phyloP scores from a whole-genome alignment of 1,140 invertebrate species.

The Drosophila kurseongensis region DNA sequence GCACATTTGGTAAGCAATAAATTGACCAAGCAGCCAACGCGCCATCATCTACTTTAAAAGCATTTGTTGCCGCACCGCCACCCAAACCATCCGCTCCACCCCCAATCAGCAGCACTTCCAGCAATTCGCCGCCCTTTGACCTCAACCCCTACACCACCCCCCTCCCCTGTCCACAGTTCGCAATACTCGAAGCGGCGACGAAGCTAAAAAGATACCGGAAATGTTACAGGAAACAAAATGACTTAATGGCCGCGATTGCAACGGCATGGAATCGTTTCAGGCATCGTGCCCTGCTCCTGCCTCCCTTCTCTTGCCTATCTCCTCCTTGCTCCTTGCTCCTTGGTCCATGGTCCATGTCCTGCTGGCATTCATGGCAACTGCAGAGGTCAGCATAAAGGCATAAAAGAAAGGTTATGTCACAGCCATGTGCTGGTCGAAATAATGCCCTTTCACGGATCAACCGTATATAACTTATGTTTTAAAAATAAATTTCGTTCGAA shows the following conservation, averaged over 20 bases:
- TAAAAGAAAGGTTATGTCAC: slow-evolving; percentile 46
- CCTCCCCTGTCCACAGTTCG: slow-evolving; percentile 9
- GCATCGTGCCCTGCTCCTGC: slow-evolving; percentile 28
- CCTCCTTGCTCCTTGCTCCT: slow-evolving; percentile 26
- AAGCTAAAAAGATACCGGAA: slow-evolving; percentile 80
- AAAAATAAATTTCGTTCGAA: too few relatives aligned
- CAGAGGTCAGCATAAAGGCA: slow-evolving; percentile 67
- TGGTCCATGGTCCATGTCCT: slow-evolving; percentile 36
- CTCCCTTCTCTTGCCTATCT: slow-evolving; percentile 5
- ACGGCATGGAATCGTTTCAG: slow-evolving; percentile 59
- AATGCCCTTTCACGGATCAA: slow-evolving; percentile 31
- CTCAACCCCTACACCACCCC: not conserved
- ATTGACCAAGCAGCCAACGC: slow-evolving; percentile 68
- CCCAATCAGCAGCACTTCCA: slow-evolving; percentile 24
- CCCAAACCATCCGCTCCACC: slow-evolving; percentile 14
- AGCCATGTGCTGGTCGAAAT: not conserved
- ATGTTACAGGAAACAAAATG: slow-evolving; percentile 81
- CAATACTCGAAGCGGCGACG: slow-evolving; percentile 34
- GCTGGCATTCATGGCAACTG: slow-evolving; percentile 60
- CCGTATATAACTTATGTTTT: slow-evolving; percentile 6
- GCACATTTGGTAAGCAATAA: slow-evolving; percentile 76
- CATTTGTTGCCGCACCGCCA: slow-evolving; percentile 51
- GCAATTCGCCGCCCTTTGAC: slow-evolving; percentile 14
- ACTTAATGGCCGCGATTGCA: slow-evolving; percentile 80
- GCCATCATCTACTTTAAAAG: slow-evolving; percentile 73